phyloP scores from a whole-genome alignment of 2,797 vertebrate genomes.

The Loriculus beryllinus region DNA sequence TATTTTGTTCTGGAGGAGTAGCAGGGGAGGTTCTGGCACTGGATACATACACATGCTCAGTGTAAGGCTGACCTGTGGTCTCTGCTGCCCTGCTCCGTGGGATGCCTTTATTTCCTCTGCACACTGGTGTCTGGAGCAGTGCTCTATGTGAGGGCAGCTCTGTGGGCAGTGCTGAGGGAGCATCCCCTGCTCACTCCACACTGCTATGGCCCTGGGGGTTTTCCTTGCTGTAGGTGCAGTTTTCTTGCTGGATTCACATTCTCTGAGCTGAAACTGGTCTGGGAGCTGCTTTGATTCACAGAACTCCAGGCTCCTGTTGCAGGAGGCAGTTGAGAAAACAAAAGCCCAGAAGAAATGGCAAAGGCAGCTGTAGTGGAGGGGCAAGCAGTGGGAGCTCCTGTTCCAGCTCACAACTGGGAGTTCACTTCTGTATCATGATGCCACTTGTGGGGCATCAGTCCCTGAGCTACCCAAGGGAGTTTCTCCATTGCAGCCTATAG shows the following conservation, averaged over 20 bases:
- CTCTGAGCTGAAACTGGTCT: not conserved
- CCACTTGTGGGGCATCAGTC: not conserved
- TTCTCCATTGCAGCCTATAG: not conserved
- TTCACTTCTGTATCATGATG: not conserved
- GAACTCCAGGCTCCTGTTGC: not conserved
- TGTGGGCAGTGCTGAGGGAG: accelerated
- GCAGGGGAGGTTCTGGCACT: not conserved
- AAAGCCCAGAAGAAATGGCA: not conserved
- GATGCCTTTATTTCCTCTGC: not conserved
- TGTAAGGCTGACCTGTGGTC: not conserved
- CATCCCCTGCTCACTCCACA: accelerated
- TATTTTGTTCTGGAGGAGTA: not conserved
- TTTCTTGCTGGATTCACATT: not conserved
- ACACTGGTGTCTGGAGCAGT: not conserved
- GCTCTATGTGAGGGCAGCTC: not conserved
- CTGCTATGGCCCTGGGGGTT: not conserved
- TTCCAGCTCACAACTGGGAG: not conserved
- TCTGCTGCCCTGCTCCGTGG: not conserved
- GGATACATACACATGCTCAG: accelerated
- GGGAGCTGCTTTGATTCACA: not conserved
- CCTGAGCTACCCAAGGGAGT: not conserved
- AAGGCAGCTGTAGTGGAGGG: not conserved
- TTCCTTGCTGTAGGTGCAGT: accelerated
- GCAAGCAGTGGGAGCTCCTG: not conserved
- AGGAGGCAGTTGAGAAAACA: not conserved